Evolutionary conservation across 2,888 invertebrate genomes (phyloP).

Genomic region (Macrosiphum euphorbiae): DNA sequence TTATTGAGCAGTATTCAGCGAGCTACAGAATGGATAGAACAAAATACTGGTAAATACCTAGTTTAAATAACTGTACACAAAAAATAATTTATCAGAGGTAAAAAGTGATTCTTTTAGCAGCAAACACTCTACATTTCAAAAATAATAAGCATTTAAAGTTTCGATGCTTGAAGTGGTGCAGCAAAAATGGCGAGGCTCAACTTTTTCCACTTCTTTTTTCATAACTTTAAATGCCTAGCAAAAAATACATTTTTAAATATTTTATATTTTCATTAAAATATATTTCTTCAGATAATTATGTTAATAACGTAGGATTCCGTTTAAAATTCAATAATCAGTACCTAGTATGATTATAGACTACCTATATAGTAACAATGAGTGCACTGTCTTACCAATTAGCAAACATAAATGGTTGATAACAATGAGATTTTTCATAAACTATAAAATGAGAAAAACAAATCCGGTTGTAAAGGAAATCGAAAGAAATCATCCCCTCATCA

Average conservation of each 20-base stretch:
- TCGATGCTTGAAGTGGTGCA: background rate
- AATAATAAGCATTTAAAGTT: background rate
- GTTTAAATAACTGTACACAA: background rate
- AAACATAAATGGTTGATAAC: background rate
- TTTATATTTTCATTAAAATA: background rate
- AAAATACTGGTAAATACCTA: conserved; percentile 39
- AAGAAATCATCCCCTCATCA: background rate
- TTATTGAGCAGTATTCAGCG: background rate
- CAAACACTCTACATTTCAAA: background rate
- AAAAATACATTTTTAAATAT: background rate
- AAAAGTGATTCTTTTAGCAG: background rate
- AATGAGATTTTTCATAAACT: background rate
- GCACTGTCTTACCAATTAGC: too few relatives aligned
- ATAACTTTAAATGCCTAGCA: background rate
- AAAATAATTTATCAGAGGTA: background rate
- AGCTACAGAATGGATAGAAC: conserved; percentile 14
- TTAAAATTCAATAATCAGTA: background rate
- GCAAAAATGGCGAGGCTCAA: background rate
- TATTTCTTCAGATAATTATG: background rate
- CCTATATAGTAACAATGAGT: too few relatives aligned
- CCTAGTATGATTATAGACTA: too few relatives aligned
- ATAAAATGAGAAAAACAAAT: background rate
- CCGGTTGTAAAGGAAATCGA: too few relatives aligned
- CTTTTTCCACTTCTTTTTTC: background rate
- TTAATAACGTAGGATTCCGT: background rate